A percentile compares a stretch with the other conserved stretches of the same genome.
These are phyloP conservation scores for Cremastobaeus sp. DNA, from an alignment of 2,888 invertebrate genomes.

Conservation along the genomic window DNA sequence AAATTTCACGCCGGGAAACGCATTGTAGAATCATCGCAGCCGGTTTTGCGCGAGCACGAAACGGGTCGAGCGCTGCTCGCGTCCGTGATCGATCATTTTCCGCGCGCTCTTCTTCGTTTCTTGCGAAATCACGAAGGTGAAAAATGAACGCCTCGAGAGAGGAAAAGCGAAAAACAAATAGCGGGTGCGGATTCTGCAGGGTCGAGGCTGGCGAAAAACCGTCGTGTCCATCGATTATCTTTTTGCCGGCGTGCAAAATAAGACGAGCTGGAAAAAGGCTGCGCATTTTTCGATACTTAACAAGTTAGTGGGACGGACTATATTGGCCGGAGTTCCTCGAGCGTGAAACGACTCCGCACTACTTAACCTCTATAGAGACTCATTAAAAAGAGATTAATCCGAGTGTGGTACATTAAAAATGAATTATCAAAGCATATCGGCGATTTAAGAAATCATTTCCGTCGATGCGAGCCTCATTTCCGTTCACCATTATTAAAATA, in stretches of 20 bases:
- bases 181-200: background rate
- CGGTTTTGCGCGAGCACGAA: too few species aligned
- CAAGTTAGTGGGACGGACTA: constrained; percentile 7
- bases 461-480: constrained; percentile 21
- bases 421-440: constrained; percentile 44
- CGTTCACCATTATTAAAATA: constrained; percentile 36
- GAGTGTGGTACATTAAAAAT: constrained; percentile 41
- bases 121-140: too few species aligned
- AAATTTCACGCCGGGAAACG: too few species aligned
- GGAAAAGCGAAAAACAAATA: background rate
- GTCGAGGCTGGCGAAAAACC: too few species aligned
- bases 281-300: constrained; percentile 14
- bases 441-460: constrained; percentile 47
- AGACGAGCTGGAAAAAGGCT: constrained; percentile 34
- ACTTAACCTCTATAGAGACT: constrained; percentile 38
- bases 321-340: constrained; percentile 33
- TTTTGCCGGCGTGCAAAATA: background rate
- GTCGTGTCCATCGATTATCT: too few species aligned
- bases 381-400: constrained; percentile 50
- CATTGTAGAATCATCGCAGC: too few species aligned
- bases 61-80: too few species aligned
- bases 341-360: constrained; percentile 46
- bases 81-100: too few species aligned
- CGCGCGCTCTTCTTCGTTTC: too few species aligned
- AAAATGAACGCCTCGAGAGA: too few species aligned